Base-by-base conservation (phyloP, 2,113 vertebrate genomes). In the Sisor rabdophorus region DNA sequence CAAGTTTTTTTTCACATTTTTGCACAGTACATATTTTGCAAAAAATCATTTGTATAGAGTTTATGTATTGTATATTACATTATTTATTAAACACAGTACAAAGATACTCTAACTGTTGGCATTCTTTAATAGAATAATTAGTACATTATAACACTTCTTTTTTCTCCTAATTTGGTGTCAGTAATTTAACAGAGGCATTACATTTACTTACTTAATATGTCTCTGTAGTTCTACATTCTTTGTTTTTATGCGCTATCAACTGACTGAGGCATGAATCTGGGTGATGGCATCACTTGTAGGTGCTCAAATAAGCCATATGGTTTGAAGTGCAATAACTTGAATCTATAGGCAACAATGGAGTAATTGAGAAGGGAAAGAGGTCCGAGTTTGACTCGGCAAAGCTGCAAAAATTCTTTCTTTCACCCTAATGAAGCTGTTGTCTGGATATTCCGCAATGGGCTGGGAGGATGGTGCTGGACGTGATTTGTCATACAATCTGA, bases 401-500 rank as follows among this genome's bases (percentile, higher is more conserved):
- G 89, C 89, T 89, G 88, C 76, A 78, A 88, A 89, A 90, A 89
- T 87, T 89, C 85, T 84, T 84, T 88, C 89, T 90, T 88, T 90
- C 88, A 90, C 80, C 76, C 90, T 92, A 91, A 92, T 92, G 90
- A 92, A 92, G 91, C 90, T 89, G 90, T 92, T 89, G 89, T 91
- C 83, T 88, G 86, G 79, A 79, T 77, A 81, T 76, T 79, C 70
- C 63, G 83, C 70, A 69, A 76, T 80, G 76, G 67, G 79, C 61
- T 76, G 83, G 54, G 83, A 83, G 52, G 85, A 78, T 81, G 76
- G 84, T 59, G 69, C 81, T 84, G 88, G 86, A 92, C 89, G 89
- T 92, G 91, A 92, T 92, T 90, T 92, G 91, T 91, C 91, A 92
- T 89, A 92, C 91, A 91, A 91, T 92, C 86, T 87, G 89, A 91